These are phyloP conservation scores for Ictalurus furcatus DNA, from an alignment of 2,113 vertebrate genomes.

Conservation along the genomic window DNA sequence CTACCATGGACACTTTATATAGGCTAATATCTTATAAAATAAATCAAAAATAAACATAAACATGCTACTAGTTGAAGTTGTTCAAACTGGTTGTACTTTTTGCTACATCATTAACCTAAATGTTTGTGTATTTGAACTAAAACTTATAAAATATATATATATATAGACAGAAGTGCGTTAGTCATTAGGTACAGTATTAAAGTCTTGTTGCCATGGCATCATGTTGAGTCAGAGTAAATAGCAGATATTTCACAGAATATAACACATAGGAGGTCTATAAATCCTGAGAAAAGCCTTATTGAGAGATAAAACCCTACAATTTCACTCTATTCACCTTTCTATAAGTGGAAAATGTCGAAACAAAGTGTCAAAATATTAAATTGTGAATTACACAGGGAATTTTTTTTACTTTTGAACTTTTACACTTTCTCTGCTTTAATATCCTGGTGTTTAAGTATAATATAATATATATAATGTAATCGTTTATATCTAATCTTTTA, in stretches of 20 bases:
- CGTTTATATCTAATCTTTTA: background rate
- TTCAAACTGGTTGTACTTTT: background rate
- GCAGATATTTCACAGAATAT: background rate
- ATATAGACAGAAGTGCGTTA: background rate
- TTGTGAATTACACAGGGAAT: background rate
- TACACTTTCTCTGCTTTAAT: background rate
- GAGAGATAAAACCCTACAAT: background rate
- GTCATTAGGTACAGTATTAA: background rate
- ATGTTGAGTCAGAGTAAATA: background rate
- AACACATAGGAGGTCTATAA: background rate
- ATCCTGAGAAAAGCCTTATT: background rate
- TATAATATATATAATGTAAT: too few relatives aligned
- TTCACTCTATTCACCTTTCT: background rate
- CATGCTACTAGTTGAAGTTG: background rate
- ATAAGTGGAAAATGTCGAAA: background rate
- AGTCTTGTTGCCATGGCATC: background rate
- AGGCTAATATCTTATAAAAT: background rate
- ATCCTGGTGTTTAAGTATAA: background rate
- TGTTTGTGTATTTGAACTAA: background rate
- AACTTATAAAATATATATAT: background rate
- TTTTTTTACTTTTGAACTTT: background rate
- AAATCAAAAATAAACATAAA: background rate
- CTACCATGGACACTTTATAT: background rate
- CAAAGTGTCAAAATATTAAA: background rate
- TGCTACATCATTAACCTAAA: background rate